Evolutionary conservation across 1,140 invertebrate species (phyloP), one percentile per base, ranked within the genome.

Genomic region (Archivesica marissinica): DNA sequence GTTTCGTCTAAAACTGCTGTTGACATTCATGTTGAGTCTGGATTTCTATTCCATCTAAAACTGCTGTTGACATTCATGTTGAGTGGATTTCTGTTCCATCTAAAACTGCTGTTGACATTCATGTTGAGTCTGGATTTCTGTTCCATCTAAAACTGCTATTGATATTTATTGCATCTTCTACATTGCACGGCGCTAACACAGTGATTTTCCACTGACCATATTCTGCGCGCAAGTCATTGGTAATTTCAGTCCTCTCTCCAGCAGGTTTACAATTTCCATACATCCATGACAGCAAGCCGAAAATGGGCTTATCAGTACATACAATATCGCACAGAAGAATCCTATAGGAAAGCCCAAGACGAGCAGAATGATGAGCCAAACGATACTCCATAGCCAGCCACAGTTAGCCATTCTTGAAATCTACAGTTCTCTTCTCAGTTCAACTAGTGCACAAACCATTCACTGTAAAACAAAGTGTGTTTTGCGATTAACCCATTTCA

Each of bases 291-390:
- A 95, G 93, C 96, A 97, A 1, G 96, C 96, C 77, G 95, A 95
- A 82, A 97, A 95, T 6, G 96, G 95, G 85, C 96, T 95, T 0
- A 97, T 83, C 23, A 97, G 88, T 50, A 97, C 96, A 93, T 97
- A 97, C 85, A 96, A 94, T 52, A 95, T 95, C 2, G 97, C 96
- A 92, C 96, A 96, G 86, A 97, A 94, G 50, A 95, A 95, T 17
- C 96, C 97, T 33, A 97, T 94, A 92, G 96, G 96, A 91, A 97
- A 96, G 15, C 95, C 95, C 70, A 97, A 92, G 80, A 97, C 95
- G 86, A 97, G 95, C n/a, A 97, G 94, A 77, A 97, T 95, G 9
- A 97, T 88, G 0, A 97, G 94, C 97, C 97, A 97, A 78, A 97
- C 94, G 41, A 97, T 94, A 56, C 96, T 96, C 95, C 96, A 96